phyloP scores from a whole-genome alignment of 2,113 vertebrate genomes.

The Struthio camelus region DNA sequence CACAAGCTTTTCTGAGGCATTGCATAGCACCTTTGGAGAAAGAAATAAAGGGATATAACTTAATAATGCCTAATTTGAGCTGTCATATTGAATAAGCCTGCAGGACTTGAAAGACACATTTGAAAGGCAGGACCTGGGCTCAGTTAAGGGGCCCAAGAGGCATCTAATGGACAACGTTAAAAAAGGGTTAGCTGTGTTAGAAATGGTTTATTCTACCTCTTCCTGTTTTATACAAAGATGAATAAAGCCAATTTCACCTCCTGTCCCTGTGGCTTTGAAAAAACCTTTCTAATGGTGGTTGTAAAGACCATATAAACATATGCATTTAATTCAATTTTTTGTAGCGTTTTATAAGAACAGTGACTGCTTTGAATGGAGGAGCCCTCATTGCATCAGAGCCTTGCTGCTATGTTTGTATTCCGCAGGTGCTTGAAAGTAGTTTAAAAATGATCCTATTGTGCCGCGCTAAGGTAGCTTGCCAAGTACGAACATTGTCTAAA shows the following conservation, averaged over 20 bases:
- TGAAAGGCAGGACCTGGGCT: not conserved
- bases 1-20: slow-evolving; percentile 11
- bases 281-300: not conserved
- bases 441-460: not conserved
- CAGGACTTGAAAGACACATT: not conserved
- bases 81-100: not conserved
- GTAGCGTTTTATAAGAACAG: not conserved
- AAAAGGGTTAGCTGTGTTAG: not conserved
- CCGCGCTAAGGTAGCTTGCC: not conserved
- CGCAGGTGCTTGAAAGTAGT: not conserved
- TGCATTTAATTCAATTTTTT: not conserved
- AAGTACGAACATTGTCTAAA: not conserved
- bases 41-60: not conserved
- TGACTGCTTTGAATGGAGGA: not conserved
- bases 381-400: not conserved
- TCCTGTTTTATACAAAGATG: not conserved
- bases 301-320: not conserved
- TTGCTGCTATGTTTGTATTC: not conserved
- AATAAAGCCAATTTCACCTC: slow-evolving; percentile 30
- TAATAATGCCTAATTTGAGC: not conserved
- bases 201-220: slow-evolving; percentile 21
- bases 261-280: not conserved
- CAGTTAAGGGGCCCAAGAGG: not conserved
- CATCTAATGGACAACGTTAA: not conserved
- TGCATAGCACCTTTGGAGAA: not conserved